Evolutionary conservation across 1,140 invertebrate genomes (phyloP).

Genomic region (Mactra quadrangularis): DNA sequence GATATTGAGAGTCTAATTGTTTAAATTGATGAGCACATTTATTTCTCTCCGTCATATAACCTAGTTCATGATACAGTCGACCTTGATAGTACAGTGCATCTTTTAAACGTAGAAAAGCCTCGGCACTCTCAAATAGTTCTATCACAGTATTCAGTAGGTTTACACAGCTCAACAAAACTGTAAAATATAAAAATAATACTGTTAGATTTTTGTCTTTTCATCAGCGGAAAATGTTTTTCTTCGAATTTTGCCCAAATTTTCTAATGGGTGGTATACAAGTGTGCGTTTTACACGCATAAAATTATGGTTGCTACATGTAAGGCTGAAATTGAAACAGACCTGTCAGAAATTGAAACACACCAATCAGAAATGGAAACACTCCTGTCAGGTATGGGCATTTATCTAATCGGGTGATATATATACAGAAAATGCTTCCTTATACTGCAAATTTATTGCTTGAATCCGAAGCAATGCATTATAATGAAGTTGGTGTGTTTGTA

Average conservation of each 20-base stretch:
- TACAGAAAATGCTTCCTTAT: no score
- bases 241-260: background rate
- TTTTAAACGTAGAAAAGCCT: constrained; percentile 89
- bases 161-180: constrained; percentile 85
- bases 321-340: no score
- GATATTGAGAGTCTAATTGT: constrained; percentile 78
- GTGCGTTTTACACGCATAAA: background rate
- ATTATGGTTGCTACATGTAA: no score
- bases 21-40: constrained; percentile 80
- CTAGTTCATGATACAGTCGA: constrained; percentile 78
- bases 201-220: background rate
- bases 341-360: no score
- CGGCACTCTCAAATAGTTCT: constrained; percentile 88
- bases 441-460: no score
- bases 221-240: background rate
- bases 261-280: background rate
- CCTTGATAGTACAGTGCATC: constrained; percentile 85
- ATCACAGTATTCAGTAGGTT: constrained; percentile 88
- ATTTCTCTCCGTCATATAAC: constrained; percentile 76
- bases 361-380: no score
- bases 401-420: no score
- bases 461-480: no score
- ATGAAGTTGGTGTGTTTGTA: no score
- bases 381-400: no score
- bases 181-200: constrained; percentile 16